phyloP scores from a whole-genome alignment of 2,888 invertebrate genomes.

The Leuctra nigra region DNA sequence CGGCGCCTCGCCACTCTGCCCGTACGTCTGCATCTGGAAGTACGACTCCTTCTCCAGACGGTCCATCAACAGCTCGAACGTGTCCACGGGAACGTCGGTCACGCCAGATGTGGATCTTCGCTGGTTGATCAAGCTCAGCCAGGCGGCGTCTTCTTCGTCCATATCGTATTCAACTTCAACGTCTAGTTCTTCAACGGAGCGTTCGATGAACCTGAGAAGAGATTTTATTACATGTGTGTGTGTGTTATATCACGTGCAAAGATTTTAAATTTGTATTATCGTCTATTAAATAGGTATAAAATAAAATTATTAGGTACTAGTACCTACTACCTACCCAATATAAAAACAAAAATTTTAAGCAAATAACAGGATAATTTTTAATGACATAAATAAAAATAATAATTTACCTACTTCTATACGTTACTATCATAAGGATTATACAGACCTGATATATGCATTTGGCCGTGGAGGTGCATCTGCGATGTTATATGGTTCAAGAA shows the following conservation, averaged over 20 bases:
- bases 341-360: no score
- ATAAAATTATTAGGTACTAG: no score
- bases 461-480: conserved; percentile 78
- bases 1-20: conserved; percentile 45
- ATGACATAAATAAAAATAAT: no score
- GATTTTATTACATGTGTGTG: no score
- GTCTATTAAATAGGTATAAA: no score
- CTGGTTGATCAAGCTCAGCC: conserved; percentile 86
- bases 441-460: conserved; percentile 68
- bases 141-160: conserved; percentile 96
- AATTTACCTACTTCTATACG: no score
- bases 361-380: no score
- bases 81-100: conserved; percentile 75
- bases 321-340: no score
- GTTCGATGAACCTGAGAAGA: conserved; percentile 90
- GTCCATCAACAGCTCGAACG: conserved; percentile 94
- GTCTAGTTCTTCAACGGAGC: conserved; percentile 88
- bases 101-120: conserved; percentile 64
- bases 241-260: no score
- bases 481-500: conserved; percentile 71
- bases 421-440: no score
- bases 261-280: no score
- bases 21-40: conserved; percentile 62
- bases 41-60: conserved; percentile 95
- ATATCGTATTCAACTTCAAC: conserved; percentile 94